These are phyloP conservation scores for Pristiophorus japonicus DNA, from an alignment of 2,113 vertebrate species.

Conservation along the genomic window DNA sequence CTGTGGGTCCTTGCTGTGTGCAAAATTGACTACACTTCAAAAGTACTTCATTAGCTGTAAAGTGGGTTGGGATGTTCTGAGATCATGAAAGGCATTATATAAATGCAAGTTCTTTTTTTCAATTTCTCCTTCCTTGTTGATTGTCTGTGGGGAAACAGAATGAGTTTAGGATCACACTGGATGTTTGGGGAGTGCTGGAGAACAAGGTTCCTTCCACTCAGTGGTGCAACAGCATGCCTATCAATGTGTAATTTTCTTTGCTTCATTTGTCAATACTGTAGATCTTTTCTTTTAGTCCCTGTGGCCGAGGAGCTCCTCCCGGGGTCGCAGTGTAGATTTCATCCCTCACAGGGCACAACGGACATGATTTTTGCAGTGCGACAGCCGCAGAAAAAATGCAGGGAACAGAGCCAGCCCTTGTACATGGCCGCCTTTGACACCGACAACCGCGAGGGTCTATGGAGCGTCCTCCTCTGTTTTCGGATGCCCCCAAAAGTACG, in stretches of 20 bases:
- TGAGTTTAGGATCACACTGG: background rate
- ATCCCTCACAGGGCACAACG: too few species aligned
- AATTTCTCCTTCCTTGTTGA: background rate
- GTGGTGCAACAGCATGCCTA: background rate
- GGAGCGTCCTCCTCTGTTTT: too few species aligned
- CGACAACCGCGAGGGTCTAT: too few species aligned
- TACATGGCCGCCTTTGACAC: too few species aligned
- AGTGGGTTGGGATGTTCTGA: background rate
- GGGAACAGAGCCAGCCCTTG: too few species aligned
- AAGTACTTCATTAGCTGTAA: background rate
- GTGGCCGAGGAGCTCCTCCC: too few species aligned
- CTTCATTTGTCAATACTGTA: background rate
- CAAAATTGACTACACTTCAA: background rate
- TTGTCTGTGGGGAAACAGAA: background rate
- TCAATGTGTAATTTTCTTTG: background rate
- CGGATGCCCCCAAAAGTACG: too few species aligned
- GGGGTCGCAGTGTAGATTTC: too few species aligned
- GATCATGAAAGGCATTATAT: background rate
- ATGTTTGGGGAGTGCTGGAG: background rate
- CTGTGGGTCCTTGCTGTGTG: background rate
- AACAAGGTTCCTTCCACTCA: background rate
- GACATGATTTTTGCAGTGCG: too few species aligned
- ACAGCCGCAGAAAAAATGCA: too few species aligned
- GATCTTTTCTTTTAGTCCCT: background rate
- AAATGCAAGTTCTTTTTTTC: background rate